These are phyloP conservation scores for Parotocinclus haroldoi DNA, from an alignment of 2,797 vertebrate species.

Conservation along the genomic window DNA sequence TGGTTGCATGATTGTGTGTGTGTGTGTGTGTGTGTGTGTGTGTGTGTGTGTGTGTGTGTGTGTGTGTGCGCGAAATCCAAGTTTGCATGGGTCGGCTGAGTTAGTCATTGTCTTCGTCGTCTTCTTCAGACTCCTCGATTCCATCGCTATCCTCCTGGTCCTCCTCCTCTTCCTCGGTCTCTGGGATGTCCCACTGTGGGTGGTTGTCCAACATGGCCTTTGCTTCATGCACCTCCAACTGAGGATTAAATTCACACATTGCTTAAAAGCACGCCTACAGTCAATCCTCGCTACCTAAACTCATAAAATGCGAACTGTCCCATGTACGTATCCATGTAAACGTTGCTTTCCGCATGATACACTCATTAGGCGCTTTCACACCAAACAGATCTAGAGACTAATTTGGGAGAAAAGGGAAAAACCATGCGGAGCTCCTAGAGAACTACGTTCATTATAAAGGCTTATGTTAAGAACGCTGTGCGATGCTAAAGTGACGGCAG, in stretches of 20 bases:
- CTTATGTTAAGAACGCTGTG: too few species aligned
- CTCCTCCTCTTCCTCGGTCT: slow-evolving; percentile 94
- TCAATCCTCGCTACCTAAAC: too few species aligned
- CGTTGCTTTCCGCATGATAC: too few species aligned
- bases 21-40: slow-evolving; percentile 44
- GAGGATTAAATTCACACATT: background rate
- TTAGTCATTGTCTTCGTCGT: slow-evolving; percentile 91
- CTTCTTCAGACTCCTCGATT: slow-evolving; percentile 97
- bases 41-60: slow-evolving; percentile 25
- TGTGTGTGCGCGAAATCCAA: slow-evolving; percentile 24
- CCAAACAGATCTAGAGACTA: too few species aligned
- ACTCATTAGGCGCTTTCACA: too few species aligned
- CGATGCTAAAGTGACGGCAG: too few species aligned
- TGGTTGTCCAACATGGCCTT: slow-evolving; percentile 97
- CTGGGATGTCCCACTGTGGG: slow-evolving; percentile 95
- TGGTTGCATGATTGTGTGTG: slow-evolving; percentile 30
- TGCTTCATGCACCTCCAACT: slow-evolving; percentile 98
- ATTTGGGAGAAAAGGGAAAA: too few species aligned
- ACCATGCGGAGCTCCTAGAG: too few species aligned
- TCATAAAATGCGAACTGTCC: too few species aligned
- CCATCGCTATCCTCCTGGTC: slow-evolving; percentile 98
- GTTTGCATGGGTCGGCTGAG: slow-evolving; percentile 28
- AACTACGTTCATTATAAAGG: too few species aligned
- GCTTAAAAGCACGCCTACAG: too few species aligned
- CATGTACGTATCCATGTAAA: too few species aligned